Evolutionary conservation across 2,888 invertebrate species (phyloP).

Genomic region (Amiota communis): DNA sequence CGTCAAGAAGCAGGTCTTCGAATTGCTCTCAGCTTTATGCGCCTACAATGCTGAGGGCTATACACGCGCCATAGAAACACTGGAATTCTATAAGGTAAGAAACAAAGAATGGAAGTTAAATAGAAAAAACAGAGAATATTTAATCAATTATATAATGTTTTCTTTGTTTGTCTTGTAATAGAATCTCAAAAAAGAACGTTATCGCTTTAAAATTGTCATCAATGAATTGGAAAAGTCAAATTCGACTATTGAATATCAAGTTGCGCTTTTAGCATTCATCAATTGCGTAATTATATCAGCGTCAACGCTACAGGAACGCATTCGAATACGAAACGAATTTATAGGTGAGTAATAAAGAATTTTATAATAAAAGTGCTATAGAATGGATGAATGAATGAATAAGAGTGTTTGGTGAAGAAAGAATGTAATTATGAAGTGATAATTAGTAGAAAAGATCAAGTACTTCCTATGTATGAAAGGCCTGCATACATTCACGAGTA

Average conservation of each 20-base stretch:
- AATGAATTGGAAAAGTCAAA: conserved; percentile 88
- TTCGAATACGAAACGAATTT: conserved; percentile 93
- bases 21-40: conserved; percentile 93
- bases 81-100: conserved; percentile 92
- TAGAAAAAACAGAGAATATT: background rate
- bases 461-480: background rate
- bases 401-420: background rate
- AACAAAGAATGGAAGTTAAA: background rate
- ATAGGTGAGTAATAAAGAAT: conserved; percentile 81
- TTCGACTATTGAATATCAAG: conserved; percentile 87
- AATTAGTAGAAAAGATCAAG: background rate
- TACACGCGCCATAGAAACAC: conserved; percentile 88
- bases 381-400: background rate
- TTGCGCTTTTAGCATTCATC: conserved; percentile 92
- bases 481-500: background rate
- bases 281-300: conserved; percentile 96
- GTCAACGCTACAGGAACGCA: conserved; percentile 87
- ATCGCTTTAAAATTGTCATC: conserved; percentile 90
- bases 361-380: background rate
- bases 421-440: background rate
- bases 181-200: conserved; percentile 89
- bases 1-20: conserved; percentile 97
- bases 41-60: conserved; percentile 94
- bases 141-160: background rate
- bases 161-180: conserved; percentile 67